Base-by-base conservation (phyloP, 2,888 invertebrate genomes). In the Papilio gigon region DNA sequence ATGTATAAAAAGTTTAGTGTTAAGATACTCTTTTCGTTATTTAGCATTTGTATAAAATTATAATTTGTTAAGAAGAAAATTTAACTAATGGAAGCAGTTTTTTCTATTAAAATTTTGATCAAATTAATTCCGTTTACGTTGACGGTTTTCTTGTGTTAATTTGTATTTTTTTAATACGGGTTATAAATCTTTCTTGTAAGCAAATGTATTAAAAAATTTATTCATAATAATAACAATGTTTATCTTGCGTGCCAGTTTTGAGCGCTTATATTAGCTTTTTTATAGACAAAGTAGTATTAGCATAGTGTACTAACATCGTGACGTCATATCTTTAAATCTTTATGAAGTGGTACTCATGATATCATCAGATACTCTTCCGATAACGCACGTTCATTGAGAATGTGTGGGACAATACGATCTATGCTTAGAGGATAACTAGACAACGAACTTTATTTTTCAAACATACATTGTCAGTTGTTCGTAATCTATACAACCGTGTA, bases 261-360 rank as follows among this genome's bases (percentile, higher is more conserved):
- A 27, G 9, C 9, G 2, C 4, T 3, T 12, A 30, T 47, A 12
- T 47, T 22, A 22, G 22, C 47, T 17, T 27, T 30, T 56, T 56
- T 56, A 56, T 56, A 30, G 30, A 27, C 53, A 56, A 56, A 56
- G 53, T 56, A 30, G 50, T 47, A 22, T 22, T 37, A 14, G 25
- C 22, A 8, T 22, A 12, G 40, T 25, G 14, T 25, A 17, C 35
- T 60, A 60, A 22, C 8, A 25, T 0, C 8, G n/a, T 40, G 25
- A 60, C 60, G 60, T 60, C 60, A 40, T 40, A 35, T 37, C 40
- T 40, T 60, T 60, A 60, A 40, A 25, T 14, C 30, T 9, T 25
- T 60, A n/a, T 40, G 40, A 12, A 60, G 25, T 60, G 8, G 60
- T n/a, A n/a, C 11, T 56, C 2, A 30, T 53, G 59, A 60, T 22